These are phyloP conservation scores for Ruditapes philippinarum DNA, from an alignment of 1,140 invertebrate species.

Conservation along the genomic window DNA sequence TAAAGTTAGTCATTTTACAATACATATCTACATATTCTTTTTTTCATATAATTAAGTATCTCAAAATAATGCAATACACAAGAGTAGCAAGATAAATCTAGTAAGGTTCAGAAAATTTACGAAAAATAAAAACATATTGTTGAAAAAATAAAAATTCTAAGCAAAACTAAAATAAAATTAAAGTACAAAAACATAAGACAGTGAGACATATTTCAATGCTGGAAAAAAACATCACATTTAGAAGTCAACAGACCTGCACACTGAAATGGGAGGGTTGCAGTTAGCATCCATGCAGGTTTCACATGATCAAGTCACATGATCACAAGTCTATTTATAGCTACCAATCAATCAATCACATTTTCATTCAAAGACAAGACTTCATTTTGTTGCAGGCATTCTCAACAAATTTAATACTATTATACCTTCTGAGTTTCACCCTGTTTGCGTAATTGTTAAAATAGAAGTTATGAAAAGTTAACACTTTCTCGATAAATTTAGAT, in stretches of 20 bases:
- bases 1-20: too few relatives aligned
- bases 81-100: too few relatives aligned
- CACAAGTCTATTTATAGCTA: constrained; percentile 64
- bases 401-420: constrained; percentile 41
- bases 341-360: constrained; percentile 50
- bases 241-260: constrained; percentile 8
- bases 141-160: not conserved
- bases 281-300: constrained; percentile 64
- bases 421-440: constrained; percentile 57
- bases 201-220: too few relatives aligned
- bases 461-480: too few relatives aligned
- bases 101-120: too few relatives aligned
- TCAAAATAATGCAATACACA: too few relatives aligned
- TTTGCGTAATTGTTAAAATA: too few relatives aligned
- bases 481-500: too few relatives aligned
- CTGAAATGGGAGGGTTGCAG: constrained; percentile 7
- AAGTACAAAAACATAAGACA: not conserved
- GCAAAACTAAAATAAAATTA: not conserved
- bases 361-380: constrained; percentile 33
- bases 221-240: not conserved
- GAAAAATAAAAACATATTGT: too few relatives aligned
- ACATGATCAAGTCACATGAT: constrained; percentile 61
- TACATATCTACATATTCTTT: too few relatives aligned
- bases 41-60: too few relatives aligned
- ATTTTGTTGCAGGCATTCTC: constrained; percentile 46